These are phyloP conservation scores for Auanema freiburgensis DNA, from an alignment of 2,888 invertebrate species.

Conservation along the genomic window DNA sequence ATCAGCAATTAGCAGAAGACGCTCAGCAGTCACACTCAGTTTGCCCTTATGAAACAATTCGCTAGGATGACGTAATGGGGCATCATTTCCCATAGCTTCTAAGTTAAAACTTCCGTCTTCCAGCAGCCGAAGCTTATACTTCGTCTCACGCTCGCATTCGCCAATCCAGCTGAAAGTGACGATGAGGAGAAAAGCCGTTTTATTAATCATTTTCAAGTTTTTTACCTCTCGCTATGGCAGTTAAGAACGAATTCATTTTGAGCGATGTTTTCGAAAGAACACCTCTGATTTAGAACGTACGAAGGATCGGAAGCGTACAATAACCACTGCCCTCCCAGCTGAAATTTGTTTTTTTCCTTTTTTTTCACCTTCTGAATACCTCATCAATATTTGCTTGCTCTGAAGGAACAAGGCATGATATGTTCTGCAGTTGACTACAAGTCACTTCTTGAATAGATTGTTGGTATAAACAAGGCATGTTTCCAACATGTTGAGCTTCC, in stretches of 20 bases:
- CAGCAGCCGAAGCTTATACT: constrained; percentile 25
- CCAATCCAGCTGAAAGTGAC: constrained; percentile 36
- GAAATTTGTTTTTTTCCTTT: constrained; percentile 17
- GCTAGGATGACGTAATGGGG: constrained; percentile 30
- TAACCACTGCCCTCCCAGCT: constrained; percentile 45
- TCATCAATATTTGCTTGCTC: constrained; percentile 30
- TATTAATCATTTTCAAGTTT: constrained; percentile 2
- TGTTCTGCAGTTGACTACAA: constrained; percentile 18
- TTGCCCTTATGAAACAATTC: constrained; percentile 35
- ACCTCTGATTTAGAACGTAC: constrained; percentile 41
- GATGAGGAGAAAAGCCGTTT: background rate
- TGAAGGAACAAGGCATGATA: constrained; percentile 21
- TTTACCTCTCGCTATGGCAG: constrained; percentile 31
- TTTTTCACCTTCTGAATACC: constrained; percentile 8
- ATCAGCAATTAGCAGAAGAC: constrained; percentile 24
- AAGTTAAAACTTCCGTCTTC: constrained; percentile 33
- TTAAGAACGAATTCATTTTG: constrained; percentile 22
- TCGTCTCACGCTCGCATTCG: constrained; percentile 39
- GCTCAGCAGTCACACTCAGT: constrained; percentile 27
- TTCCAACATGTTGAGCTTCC: constrained; percentile 41
- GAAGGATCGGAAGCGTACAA: constrained; percentile 46
- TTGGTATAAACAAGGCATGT: constrained; percentile 33
- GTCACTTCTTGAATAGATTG: background rate
- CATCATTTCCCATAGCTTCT: constrained; percentile 24
- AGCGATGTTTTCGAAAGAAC: constrained; percentile 27